These are phyloP conservation scores for Choloepus hoffmanni DNA, from an alignment of 2,113 vertebrate genomes.

Conservation along the genomic window DNA sequence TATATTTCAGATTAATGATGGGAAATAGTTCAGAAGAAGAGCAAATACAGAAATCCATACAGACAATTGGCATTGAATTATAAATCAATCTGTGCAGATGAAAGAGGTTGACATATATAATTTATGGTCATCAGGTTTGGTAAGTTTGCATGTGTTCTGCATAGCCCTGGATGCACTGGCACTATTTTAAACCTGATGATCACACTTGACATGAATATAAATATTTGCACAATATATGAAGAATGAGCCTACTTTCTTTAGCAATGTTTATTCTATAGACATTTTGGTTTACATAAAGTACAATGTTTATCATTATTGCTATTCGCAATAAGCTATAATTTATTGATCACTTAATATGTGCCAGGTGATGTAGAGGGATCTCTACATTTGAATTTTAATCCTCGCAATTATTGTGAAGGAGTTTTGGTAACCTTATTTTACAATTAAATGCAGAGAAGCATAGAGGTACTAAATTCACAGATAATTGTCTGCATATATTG, in stretches of 20 bases:
- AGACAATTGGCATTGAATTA: neutral
- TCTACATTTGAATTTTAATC: neutral
- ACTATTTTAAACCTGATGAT: neutral
- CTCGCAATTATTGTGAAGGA: neutral
- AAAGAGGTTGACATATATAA: neutral
- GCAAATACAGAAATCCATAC: neutral
- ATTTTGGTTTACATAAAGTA: neutral
- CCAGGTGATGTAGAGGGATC: neutral
- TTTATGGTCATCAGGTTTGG: neutral
- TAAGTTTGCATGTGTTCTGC: neutral
- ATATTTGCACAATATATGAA: neutral
- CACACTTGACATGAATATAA: neutral
- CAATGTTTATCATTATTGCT: neutral
- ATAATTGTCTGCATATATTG: neutral
- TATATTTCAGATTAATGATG: conserved; percentile 22
- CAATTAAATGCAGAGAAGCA: neutral
- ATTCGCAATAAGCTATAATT: neutral
- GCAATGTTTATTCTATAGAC: neutral
- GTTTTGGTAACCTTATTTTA: neutral
- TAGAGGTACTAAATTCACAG: neutral
- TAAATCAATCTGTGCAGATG: neutral
- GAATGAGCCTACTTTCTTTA: neutral
- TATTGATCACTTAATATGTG: neutral
- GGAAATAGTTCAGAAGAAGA: neutral
- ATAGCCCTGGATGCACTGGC: neutral